These are phyloP conservation scores for Bursaphelenchus mucronatus DNA, from an alignment of 1,140 invertebrate genomes.

Conservation along the genomic window DNA sequence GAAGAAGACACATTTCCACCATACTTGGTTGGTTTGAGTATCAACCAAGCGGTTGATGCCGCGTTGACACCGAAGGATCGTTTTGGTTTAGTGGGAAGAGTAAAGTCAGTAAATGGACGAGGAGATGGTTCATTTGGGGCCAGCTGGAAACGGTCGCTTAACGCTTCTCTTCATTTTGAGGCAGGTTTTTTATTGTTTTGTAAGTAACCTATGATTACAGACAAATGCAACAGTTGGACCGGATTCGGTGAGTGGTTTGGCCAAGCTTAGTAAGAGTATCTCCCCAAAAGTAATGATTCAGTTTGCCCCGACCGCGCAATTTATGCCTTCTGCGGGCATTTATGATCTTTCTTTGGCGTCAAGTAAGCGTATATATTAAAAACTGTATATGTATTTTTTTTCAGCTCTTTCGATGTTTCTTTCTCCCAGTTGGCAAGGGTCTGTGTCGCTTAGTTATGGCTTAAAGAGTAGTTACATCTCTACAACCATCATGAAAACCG, in stretches of 20 bases:
- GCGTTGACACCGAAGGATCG: constrained; percentile 46
- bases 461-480: constrained; percentile 28
- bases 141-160: constrained; percentile 41
- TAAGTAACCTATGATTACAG: constrained; percentile 26
- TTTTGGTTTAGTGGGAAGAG: constrained; percentile 42
- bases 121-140: constrained; percentile 43
- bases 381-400: constrained; percentile 4
- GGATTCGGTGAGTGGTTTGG: constrained; percentile 26
- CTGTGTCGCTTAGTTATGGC: constrained; percentile 32
- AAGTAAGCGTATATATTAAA: constrained; percentile 24
- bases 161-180: constrained; percentile 36
- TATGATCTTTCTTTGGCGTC: constrained; percentile 35
- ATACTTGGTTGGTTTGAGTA: constrained; percentile 41
- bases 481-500: constrained; percentile 47
- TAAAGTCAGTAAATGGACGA: constrained; percentile 45
- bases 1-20: constrained; percentile 39
- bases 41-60: constrained; percentile 52
- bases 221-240: constrained; percentile 22
- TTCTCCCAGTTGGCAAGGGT: constrained; percentile 44
- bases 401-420: constrained; percentile 40
- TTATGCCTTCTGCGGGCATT: constrained; percentile 23
- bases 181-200: constrained; percentile 21
- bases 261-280: constrained; percentile 30
- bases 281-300: constrained; percentile 33
- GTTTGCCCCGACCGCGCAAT: constrained; percentile 48